Evolutionary conservation across 2,888 invertebrate species (phyloP).

Genomic region (Eulithis prunata): DNA sequence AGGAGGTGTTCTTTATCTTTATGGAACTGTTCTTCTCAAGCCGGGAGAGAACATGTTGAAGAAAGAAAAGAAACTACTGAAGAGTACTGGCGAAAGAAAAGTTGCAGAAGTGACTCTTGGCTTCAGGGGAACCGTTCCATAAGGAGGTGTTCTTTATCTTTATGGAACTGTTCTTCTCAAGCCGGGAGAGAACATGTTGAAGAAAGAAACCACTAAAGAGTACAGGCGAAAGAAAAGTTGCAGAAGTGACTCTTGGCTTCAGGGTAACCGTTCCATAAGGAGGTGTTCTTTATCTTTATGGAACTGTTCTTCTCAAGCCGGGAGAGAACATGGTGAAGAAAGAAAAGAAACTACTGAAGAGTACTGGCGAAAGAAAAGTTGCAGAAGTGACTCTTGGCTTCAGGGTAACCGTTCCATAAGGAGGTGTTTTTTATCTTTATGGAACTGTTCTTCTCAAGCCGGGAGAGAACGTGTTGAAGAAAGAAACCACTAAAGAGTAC

Average conservation of each 20-base stretch:
- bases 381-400: too few relatives aligned
- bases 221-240: too few relatives aligned
- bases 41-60: too few relatives aligned
- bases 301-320: slow-evolving; percentile 26
- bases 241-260: slow-evolving; percentile 10
- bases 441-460: slow-evolving; percentile 23
- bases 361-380: too few relatives aligned
- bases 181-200: not conserved
- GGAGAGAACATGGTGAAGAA: not conserved
- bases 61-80: not conserved
- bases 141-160: slow-evolving; percentile 22
- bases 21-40: slow-evolving; percentile 14
- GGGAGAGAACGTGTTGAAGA: too few relatives aligned
- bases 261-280: slow-evolving; percentile 29
- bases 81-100: not conserved
- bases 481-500: too few relatives aligned
- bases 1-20: slow-evolving; percentile 22
- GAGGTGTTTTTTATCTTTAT: slow-evolving; percentile 21
- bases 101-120: too few relatives aligned
- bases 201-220: not conserved
- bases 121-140: not conserved
- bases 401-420: slow-evolving; percentile 9
- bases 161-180: slow-evolving; percentile 25
- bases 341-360: slow-evolving; percentile 2
- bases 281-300: slow-evolving; percentile 24